Evolutionary conservation across 1,140 invertebrate genomes (phyloP), one percentile per base, ranked within the genome.

Genomic region (Sweltsa coloradensis): DNA sequence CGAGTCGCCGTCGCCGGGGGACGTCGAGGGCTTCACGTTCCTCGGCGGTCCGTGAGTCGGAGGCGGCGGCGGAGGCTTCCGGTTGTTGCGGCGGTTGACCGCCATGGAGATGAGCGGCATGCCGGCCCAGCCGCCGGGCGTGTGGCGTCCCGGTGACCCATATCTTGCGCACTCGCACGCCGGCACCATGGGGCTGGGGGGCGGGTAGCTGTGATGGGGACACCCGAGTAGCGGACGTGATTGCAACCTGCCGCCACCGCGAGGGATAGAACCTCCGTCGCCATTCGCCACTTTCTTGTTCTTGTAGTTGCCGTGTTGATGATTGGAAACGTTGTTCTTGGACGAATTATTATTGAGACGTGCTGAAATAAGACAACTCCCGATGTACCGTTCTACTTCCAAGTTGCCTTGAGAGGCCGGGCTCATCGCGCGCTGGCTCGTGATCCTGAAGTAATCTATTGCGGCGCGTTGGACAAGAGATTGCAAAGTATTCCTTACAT

Each of bases 71-170:
- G 24, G 9, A 14, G 13, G 13, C 5, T 22, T 22, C 3, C 21
- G 21, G 26, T 29, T 22, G 14, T 29, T 60, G 23, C 60, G 55
- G 23, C 64, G 55, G 1, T 61, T 58, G 36, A 58, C 59, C 1
- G 65, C 62, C 62, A 72, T 79, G 18, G 79, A 81, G 53, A 84
- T 78, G 21, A 83, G 69, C 6, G 81, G 81, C 44, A 78, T 72
- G 47, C 80, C 80, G 5, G 79, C 71, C 74, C 80, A 83, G 40
- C 73, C 64, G 29, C 57, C 19, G 36, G 23, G 6, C 41, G 47
- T 24, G 34, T 47, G 25, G 16, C 40, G 34, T n/a, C n/a, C n/a
- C n/a, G n/a, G n/a, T n/a, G n/a, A n/a, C n/a, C n/a, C n/a, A n/a
- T n/a, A n/a, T n/a, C n/a, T n/a, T n/a, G n/a, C n/a, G n/a, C n/a